Evolutionary conservation across 2,888 invertebrate species (phyloP), one percentile per base, ranked within the genome.

Genomic region (Athalia circularis): DNA sequence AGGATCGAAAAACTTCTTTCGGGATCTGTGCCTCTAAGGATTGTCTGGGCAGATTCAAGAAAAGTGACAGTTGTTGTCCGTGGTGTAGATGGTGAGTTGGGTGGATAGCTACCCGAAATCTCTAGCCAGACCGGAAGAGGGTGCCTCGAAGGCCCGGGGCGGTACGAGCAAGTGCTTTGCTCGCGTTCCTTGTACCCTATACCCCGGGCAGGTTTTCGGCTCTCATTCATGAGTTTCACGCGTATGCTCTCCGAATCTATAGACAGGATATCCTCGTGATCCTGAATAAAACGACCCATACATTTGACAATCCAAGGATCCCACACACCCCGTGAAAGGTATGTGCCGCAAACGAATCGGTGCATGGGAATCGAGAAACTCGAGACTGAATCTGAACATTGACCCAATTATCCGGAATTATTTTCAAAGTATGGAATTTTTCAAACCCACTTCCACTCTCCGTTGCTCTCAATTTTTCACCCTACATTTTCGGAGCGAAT

Each of bases 91-190:
- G 52, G 52, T n/a, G 13, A 48, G 11, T 59, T 29, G 62, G 50
- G 62, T 52, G 29, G 59, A 50, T 81, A 29, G 29, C 29, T 29
- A 78, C 79, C 64, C 79, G 80, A 80, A 86, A 86, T 85, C 84
- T 84, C 84, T 80, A 84, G 86, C 83, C 80, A 84, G 87, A 82
- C 88, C 88, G 88, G 88, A 88, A 88, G 88, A 80, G 86, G 88
- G 87, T 87, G 88, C 86, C 86, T 84, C 86, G 78, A 81, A 82
- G 85, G 84, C 84, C 64, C 59, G 75, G 59, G 86, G 83, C 80
- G 80, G 83, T 80, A 80, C 64, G 79, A 80, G 87, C 88, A 88
- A 88, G 88, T 88, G 88, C 87, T 87, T 83, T 64, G 62, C 15
- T 29, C 29, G 29, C 29, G 29, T 29, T 29, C 29, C 29, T 29